Conservation (phyloP, 2,888 invertebrate genomes). For the Tuta absoluta region DNA sequence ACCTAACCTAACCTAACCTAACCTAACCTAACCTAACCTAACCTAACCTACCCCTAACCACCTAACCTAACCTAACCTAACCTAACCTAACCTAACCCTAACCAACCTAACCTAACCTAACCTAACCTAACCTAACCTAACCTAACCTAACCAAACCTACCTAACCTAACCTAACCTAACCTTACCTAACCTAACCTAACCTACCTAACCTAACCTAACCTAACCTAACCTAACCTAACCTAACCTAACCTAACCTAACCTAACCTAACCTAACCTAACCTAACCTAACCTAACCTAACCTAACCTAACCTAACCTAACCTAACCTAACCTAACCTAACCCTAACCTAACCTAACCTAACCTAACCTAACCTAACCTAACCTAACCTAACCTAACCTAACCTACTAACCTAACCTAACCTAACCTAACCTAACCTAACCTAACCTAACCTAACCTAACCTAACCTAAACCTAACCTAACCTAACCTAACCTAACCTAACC, state of each 20-base stretch:
- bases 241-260: constrained; percentile 15
- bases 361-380: no score
- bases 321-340: not conserved
- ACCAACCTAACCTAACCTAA: constrained; percentile 28
- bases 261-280: constrained; percentile 16
- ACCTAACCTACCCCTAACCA: no score
- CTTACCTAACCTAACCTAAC: constrained; percentile 37
- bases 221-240: constrained; percentile 35
- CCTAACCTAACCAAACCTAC: constrained; percentile 32
- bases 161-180: constrained; percentile 38
- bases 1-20: constrained; percentile 32
- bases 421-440: no score
- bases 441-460: no score
- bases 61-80: constrained; percentile 29
- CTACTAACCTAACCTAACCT: no score
- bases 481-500: no score
- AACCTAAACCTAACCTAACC: no score
- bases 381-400: no score
- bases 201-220: constrained; percentile 37
- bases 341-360: not conserved
- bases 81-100: constrained; percentile 27
- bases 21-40: constrained; percentile 33
- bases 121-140: constrained; percentile 32
- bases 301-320: constrained; percentile 21
- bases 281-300: constrained; percentile 22